Evolutionary conservation across 2,888 invertebrate species (phyloP).

Genomic region (Malthinus seriepunctatus): DNA sequence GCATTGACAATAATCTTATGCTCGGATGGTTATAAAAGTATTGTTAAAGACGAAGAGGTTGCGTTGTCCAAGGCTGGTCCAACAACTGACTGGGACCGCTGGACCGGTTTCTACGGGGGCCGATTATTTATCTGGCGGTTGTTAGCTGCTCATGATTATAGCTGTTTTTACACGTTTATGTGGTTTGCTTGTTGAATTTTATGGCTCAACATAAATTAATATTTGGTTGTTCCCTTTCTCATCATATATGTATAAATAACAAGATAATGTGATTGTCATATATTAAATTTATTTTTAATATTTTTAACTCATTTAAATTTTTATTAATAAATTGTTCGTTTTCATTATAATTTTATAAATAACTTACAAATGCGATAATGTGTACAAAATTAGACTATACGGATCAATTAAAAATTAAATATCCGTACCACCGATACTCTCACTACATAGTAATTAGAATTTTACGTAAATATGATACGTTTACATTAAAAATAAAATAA

Average conservation of each 20-base stretch:
- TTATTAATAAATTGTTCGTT: no score
- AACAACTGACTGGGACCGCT: constrained; percentile 41
- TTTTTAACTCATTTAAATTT: no score
- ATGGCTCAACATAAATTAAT: constrained; percentile 52
- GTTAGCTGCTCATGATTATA: constrained; percentile 55
- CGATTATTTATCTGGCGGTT: constrained; percentile 54
- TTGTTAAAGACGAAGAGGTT: constrained; percentile 19
- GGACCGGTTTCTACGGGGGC: constrained; percentile 49
- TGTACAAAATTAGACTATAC: no score
- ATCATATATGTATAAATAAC: constrained; percentile 30
- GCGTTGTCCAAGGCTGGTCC: constrained; percentile 25
- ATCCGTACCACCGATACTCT: no score
- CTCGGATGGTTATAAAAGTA: constrained; percentile 15
- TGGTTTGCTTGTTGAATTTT: constrained; percentile 54
- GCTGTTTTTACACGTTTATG: constrained; percentile 56
- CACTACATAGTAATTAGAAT: no score
- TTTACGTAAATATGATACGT: no score
- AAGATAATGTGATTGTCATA: constrained; percentile 26
- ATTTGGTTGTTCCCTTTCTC: constrained; percentile 42
- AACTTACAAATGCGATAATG: no score
- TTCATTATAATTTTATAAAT: no score
- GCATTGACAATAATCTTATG: constrained; percentile 24
- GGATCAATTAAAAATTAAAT: no score
- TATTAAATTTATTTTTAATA: no score
- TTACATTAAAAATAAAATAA: no score